Percentiles rank a stretch among this genome's conserved stretches.
Evolutionary conservation across 2,113 vertebrate genomes (phyloP).

Genomic region (Potamarius usumacintae): DNA sequence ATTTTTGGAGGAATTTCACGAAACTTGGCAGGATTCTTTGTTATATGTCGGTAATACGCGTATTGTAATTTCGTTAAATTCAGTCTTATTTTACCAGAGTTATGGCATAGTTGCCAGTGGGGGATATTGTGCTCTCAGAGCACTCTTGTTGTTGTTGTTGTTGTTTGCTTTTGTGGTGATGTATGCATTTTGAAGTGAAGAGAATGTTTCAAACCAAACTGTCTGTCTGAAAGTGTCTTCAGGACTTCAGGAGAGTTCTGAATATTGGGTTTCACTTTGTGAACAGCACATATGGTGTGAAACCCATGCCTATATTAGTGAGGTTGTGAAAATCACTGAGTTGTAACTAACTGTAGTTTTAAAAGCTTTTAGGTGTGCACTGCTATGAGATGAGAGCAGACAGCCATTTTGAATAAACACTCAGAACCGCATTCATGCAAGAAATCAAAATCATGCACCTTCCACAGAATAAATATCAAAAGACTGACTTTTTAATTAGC

Average conservation of each 20-base stretch:
- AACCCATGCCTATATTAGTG: background rate
- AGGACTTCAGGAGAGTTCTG: background rate
- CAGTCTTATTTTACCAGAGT: no score
- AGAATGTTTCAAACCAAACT: background rate
- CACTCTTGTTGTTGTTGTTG: background rate
- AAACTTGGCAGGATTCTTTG: no score
- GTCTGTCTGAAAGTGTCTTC: background rate
- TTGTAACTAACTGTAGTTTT: background rate
- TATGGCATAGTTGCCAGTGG: no score
- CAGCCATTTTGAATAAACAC: background rate
- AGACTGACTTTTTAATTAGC: background rate
- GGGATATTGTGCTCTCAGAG: no score
- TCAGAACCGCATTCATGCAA: background rate
- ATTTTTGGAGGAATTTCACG: no score
- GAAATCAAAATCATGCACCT: conserved; percentile 1
- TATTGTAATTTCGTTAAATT: no score
- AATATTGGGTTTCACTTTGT: background rate
- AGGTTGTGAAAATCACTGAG: background rate
- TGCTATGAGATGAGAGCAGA: background rate
- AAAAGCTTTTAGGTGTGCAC: background rate
- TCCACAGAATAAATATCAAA: conserved; percentile 1
- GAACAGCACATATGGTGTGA: background rate
- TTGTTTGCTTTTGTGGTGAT: background rate
- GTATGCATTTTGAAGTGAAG: background rate
- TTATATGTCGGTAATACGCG: no score